These are phyloP conservation scores for Hylaeus volcanicus DNA, from an alignment of 1,140 invertebrate genomes.

Conservation along the genomic window DNA sequence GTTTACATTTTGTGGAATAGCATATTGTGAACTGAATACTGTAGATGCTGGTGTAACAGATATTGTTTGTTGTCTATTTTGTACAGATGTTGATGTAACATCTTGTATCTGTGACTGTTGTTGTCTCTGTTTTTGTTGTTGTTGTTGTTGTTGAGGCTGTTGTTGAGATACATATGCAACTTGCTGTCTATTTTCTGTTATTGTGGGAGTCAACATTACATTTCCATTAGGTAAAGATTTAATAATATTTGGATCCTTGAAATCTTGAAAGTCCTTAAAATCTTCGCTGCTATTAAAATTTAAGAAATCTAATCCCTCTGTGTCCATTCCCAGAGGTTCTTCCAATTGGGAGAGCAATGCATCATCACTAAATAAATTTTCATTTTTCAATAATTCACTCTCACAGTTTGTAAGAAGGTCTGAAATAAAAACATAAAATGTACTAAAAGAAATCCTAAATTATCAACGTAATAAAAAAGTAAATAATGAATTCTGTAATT, in stretches of 20 bases:
- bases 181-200: slow-evolving; percentile 53
- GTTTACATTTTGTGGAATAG: slow-evolving; percentile 75
- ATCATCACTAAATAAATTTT: slow-evolving; percentile 75
- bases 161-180: slow-evolving; percentile 30
- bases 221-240: slow-evolving; percentile 57
- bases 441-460: slow-evolving; percentile 3
- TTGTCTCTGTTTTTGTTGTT: slow-evolving; percentile 12
- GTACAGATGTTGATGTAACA: slow-evolving; percentile 39
- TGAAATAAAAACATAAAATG: slow-evolving; percentile 54
- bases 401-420: slow-evolving; percentile 77
- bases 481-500: not conserved
- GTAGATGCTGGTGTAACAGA: slow-evolving; percentile 65
- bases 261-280: slow-evolving; percentile 63
- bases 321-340: slow-evolving; percentile 71
- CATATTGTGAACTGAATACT: slow-evolving; percentile 74
- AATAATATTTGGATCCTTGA: slow-evolving; percentile 55
- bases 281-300: slow-evolving; percentile 58
- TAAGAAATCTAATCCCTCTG: slow-evolving; percentile 73
- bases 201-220: slow-evolving; percentile 47
- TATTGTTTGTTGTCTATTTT: slow-evolving; percentile 64
- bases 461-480: slow-evolving; percentile 7
- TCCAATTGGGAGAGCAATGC: slow-evolving; percentile 73
- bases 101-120: slow-evolving; percentile 47
- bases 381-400: slow-evolving; percentile 76
- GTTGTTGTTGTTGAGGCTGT: slow-evolving; percentile 19